phyloP scores from a whole-genome alignment of 2,888 invertebrate species.

The Oscheius sp. region DNA sequence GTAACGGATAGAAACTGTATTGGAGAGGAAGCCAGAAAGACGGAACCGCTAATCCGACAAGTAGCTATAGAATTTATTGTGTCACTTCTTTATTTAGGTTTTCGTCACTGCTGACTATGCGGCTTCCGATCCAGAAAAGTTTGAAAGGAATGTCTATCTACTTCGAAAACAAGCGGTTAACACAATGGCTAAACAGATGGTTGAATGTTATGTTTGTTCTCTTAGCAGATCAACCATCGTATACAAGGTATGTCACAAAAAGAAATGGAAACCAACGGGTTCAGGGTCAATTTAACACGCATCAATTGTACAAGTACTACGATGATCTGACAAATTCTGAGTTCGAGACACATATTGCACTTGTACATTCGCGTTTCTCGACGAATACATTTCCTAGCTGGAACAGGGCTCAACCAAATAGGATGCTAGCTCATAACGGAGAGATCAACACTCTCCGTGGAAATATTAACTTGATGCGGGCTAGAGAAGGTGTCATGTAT shows the following conservation, averaged over 20 bases:
- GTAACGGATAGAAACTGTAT: conserved; percentile 86
- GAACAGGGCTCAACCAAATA: conserved; percentile 97
- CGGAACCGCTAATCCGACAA: conserved; percentile 95
- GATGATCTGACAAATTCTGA: conserved; percentile 75
- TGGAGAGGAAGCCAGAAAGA: conserved; percentile 89
- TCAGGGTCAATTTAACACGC: conserved; percentile 89
- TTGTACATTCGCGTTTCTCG: conserved; percentile 97
- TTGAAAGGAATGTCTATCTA: conserved; percentile 82
- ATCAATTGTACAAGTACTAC: conserved; percentile 87
- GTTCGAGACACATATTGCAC: conserved; percentile 91
- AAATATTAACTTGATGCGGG: conserved; percentile 97
- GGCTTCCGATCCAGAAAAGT: conserved; percentile 74
- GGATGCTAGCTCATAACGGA: conserved; percentile 95
- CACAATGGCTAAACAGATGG: conserved; percentile 83
- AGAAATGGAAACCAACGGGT: no score
- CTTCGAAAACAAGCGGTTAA: conserved; percentile 92
- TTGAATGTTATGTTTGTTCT: conserved; percentile 94
- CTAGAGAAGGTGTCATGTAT: conserved; percentile 77
- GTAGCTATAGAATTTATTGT: conserved; percentile 73
- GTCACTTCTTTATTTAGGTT: conserved; percentile 63
- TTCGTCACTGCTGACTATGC: conserved; percentile 77
- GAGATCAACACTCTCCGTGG: conserved; percentile 98
- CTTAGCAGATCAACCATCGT: conserved; percentile 88
- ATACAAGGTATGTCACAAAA: conserved; percentile 84
- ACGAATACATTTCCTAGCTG: conserved; percentile 99